Conservation (phyloP, 2,113 vertebrate genomes). For the Phalacrocorax carbo region DNA sequence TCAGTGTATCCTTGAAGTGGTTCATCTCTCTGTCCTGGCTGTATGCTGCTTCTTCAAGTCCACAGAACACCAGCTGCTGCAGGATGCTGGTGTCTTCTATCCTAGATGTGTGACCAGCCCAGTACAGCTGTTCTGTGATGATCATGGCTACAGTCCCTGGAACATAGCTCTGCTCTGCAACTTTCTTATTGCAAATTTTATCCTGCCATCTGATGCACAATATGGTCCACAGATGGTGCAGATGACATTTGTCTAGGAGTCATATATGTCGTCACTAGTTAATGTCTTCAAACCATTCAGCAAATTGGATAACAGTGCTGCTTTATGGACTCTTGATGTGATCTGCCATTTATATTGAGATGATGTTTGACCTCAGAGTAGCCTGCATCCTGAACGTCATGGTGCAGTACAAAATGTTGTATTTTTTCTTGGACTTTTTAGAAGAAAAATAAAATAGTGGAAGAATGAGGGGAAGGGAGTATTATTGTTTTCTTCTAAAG, state of each 20-base stretch:
- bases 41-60: neutral
- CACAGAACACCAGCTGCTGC: neutral
- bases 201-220: constrained; percentile 62
- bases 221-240: constrained; percentile 61
- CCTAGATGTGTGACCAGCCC: neutral
- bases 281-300: constrained; percentile 33
- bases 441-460: neutral
- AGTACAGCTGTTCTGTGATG: constrained; percentile 18
- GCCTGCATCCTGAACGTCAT: neutral
- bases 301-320: neutral
- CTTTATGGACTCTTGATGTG: neutral
- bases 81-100: neutral
- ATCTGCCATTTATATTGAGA: neutral
- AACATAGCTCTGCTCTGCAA: constrained; percentile 33
- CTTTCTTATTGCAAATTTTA: constrained; percentile 44
- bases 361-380: neutral
- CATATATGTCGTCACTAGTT: constrained; percentile 28
- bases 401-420: neutral
- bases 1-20: neutral
- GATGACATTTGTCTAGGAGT: constrained; percentile 63
- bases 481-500: neutral
- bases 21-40: neutral
- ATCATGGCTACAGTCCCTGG: constrained; percentile 56
- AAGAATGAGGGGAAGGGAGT: neutral
- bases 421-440: neutral